Evolutionary conservation across 1,140 invertebrate species (phyloP).

Genomic region (Mylabris phalerata): DNA sequence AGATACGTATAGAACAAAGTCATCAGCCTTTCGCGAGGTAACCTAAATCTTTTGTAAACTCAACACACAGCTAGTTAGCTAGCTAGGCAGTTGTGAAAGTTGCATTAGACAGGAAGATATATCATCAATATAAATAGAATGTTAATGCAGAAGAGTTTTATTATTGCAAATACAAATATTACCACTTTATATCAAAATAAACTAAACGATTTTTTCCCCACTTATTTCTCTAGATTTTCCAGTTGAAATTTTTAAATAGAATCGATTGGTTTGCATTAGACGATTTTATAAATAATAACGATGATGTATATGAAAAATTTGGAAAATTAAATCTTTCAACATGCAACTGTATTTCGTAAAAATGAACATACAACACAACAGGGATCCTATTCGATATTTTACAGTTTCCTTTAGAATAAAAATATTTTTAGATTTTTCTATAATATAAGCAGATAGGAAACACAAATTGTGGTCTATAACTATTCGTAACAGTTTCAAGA

Average conservation of each 20-base stretch:
- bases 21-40: slow-evolving; percentile 10
- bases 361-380: slow-evolving; percentile 1
- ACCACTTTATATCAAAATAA: too few species aligned
- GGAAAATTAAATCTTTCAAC: slow-evolving; percentile 15
- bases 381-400: background rate
- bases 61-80: background rate
- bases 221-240: too few species aligned
- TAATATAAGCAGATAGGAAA: slow-evolving; percentile 1
- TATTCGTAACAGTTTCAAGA: background rate
- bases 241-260: too few species aligned
- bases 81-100: slow-evolving; percentile 4
- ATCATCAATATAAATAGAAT: slow-evolving; percentile 14
- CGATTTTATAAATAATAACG: too few species aligned
- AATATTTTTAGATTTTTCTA: slow-evolving; percentile 8
- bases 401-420: slow-evolving; percentile 8
- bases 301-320: too few species aligned
- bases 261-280: too few species aligned
- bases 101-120: slow-evolving; percentile 12
- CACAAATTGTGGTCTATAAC: background rate
- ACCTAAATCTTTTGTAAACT: slow-evolving; percentile 12
- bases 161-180: too few species aligned
- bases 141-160: slow-evolving; percentile 1
- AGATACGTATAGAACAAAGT: slow-evolving; percentile 4
- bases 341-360: slow-evolving; percentile 21
- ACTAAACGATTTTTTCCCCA: too few species aligned